A percentile compares a stretch with the other conserved stretches of the same genome.
These are phyloP conservation scores for Octodonta nipae DNA, from an alignment of 2,888 invertebrate species.

Conservation along the genomic window DNA sequence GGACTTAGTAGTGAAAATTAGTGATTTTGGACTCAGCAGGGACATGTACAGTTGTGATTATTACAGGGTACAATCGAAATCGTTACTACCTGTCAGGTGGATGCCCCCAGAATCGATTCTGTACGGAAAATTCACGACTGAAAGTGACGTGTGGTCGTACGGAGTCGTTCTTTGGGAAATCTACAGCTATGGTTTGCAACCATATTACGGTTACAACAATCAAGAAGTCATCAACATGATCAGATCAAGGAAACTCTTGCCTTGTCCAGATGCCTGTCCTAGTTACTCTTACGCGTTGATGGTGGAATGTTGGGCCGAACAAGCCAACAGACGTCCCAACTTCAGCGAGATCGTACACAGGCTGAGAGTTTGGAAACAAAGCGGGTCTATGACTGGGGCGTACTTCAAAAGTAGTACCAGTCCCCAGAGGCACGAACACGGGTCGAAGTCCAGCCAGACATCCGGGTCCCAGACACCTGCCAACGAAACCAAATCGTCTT, in stretches of 20 bases:
- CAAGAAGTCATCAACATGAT: constrained; percentile 97
- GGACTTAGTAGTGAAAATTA: constrained; percentile 88
- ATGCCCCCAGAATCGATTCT: constrained; percentile 99
- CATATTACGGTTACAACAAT: constrained; percentile 87
- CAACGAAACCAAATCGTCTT: constrained; percentile 13
- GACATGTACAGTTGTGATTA: constrained; percentile 90
- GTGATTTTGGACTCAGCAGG: constrained; percentile 87
- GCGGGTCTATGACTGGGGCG: constrained; percentile 27
- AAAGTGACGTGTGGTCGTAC: constrained; percentile 97
- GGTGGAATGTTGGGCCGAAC: constrained; percentile 98
- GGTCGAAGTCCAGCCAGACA: constrained; percentile 29
- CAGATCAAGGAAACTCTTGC: constrained; percentile 79
- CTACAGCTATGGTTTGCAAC: constrained; percentile 92
- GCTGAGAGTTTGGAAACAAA: constrained; percentile 58
- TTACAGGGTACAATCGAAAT: constrained; percentile 89
- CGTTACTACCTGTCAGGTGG: constrained; percentile 88
- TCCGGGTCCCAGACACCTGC: constrained; percentile 26
- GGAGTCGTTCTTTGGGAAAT: constrained; percentile 99
- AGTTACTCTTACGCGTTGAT: constrained; percentile 84
- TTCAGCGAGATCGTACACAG: constrained; percentile 84
- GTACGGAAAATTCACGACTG: constrained; percentile 93
- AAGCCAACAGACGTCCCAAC: constrained; percentile 77
- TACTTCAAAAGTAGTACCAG: constrained; percentile 27
- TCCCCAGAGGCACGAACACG: constrained; percentile 24
- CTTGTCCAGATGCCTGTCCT: constrained; percentile 87